Conservation (phyloP, 2,113 vertebrate genomes). For the Pseudonaja textilis region DNA sequence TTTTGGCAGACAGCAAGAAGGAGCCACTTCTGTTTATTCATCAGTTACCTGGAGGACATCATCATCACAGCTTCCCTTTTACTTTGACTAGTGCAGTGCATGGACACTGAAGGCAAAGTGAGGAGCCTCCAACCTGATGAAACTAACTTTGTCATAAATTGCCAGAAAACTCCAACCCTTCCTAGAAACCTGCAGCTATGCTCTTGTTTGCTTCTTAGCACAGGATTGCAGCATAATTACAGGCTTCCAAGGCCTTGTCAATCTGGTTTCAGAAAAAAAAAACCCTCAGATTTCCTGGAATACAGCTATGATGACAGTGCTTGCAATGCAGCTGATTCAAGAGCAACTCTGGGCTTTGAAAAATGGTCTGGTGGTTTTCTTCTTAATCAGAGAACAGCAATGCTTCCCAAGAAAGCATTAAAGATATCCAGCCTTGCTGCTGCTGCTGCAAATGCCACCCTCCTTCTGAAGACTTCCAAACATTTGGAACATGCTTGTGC, state of each 20-base stretch:
- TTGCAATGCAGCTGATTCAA: fast-evolving
- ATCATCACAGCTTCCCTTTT: neutral
- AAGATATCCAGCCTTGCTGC: neutral
- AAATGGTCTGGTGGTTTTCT: neutral
- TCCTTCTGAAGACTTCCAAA: neutral
- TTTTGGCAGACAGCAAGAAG: neutral
- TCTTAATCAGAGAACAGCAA: neutral
- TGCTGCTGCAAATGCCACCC: neutral
- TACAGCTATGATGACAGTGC: fast-evolving
- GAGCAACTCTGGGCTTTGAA: fast-evolving
- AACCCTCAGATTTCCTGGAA: neutral
- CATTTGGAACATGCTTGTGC: conserved; percentile 23
- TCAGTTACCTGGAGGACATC: neutral
- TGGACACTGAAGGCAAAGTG: neutral
- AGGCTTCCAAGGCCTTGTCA: conserved; percentile 3
- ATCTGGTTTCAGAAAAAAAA: neutral
- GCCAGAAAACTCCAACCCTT: neutral
- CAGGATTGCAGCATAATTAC: neutral
- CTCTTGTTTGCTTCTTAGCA: neutral
- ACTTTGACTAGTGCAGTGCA: neutral
- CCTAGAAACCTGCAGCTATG: neutral
- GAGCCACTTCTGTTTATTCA: neutral
- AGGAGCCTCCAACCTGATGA: neutral
- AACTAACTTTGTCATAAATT: neutral
- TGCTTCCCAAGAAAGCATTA: neutral